phyloP scores from a whole-genome alignment of 2,113 vertebrate species.

The Pardalotus punctatus region DNA sequence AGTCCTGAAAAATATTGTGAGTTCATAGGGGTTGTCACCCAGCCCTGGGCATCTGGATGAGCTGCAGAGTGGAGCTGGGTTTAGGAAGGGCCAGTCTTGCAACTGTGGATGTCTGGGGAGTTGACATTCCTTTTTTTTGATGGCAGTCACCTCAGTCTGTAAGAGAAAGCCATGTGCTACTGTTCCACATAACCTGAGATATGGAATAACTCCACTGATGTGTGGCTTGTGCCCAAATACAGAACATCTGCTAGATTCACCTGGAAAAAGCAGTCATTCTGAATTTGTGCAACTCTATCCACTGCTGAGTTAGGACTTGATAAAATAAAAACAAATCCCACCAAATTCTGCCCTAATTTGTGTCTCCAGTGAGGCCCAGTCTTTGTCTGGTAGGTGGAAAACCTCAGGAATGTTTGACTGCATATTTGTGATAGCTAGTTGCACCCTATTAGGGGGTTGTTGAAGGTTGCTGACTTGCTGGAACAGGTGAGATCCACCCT shows the following conservation, averaged over 20 bases:
- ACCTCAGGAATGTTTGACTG: conserved; percentile 15
- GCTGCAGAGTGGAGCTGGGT: neutral
- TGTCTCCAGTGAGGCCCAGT: neutral
- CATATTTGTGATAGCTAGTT: conserved; percentile 16
- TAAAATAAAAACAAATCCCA: neutral
- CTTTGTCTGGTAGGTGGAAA: neutral
- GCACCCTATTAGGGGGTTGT: neutral
- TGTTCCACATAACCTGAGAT: neutral
- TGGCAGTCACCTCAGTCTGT: neutral
- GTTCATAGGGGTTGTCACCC: neutral
- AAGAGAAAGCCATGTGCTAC: neutral
- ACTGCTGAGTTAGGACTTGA: neutral
- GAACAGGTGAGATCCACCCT: conserved; percentile 24
- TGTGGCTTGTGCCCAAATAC: neutral
- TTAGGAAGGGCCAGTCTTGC: neutral
- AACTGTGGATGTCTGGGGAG: neutral
- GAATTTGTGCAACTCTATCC: neutral
- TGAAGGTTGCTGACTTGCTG: conserved; percentile 9
- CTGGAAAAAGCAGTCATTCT: neutral
- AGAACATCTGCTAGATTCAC: neutral
- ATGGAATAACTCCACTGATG: neutral
- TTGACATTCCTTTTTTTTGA: neutral
- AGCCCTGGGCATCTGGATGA: neutral
- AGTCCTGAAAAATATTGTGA: neutral
- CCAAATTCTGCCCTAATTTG: neutral